phyloP scores from a whole-genome alignment of 2,113 vertebrate species.

The Rhea pennata region DNA sequence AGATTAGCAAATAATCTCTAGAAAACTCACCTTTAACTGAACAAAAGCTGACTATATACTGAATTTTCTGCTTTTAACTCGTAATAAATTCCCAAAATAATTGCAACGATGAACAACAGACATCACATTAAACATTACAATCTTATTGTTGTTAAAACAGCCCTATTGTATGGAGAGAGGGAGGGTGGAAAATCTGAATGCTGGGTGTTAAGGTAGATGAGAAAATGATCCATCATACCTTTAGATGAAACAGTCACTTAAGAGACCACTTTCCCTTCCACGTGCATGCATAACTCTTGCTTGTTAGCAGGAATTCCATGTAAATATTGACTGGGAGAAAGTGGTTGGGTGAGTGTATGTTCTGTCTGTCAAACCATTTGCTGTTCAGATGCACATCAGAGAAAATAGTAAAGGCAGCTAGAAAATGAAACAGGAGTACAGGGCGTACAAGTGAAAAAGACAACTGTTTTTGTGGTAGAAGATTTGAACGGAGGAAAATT shows the following conservation, averaged over 20 bases:
- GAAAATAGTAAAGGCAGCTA: slow-evolving; percentile 11
- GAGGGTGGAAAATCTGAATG: neutral
- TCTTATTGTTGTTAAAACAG: neutral
- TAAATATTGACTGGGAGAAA: slow-evolving; percentile 53
- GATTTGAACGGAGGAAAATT: neutral
- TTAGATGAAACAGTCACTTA: slow-evolving; percentile 1
- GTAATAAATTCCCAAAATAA: neutral
- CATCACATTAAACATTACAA: neutral
- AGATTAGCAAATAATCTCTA: neutral
- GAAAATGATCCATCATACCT: neutral
- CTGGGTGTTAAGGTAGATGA: neutral
- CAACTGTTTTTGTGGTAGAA: neutral
- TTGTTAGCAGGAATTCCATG: slow-evolving; percentile 20
- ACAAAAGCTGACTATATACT: neutral
- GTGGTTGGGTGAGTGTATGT: slow-evolving; percentile 2
- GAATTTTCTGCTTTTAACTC: neutral
- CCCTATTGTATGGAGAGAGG: neutral
- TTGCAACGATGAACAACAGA: neutral
- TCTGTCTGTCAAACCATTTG: slow-evolving; percentile 44
- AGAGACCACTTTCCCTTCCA: neutral
- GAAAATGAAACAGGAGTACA: neutral
- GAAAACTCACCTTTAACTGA: neutral
- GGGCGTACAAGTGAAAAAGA: rapidly evolving
- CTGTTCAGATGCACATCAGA: slow-evolving; percentile 20
- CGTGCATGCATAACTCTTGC: neutral